Evolutionary conservation across 2,888 invertebrate genomes (phyloP), one percentile per base, ranked within the genome.

Genomic region (Steinernema hermaphroditum): DNA sequence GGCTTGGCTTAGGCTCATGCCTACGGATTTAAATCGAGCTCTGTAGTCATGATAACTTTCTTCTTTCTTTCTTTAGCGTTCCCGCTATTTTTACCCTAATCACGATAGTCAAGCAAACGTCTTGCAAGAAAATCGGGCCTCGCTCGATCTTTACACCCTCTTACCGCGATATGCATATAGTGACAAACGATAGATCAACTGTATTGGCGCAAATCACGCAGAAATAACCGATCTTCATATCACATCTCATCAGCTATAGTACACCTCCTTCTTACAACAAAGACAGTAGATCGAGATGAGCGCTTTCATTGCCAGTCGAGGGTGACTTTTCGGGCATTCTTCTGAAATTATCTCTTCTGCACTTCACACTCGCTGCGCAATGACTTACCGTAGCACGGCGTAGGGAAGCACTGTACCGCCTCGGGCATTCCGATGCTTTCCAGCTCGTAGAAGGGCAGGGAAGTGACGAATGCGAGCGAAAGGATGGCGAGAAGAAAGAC

Each of bases 261-360:
- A 16, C 6, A 54, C 27, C 24, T 37, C 37, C 37, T 12, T 37
- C 54, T 54, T 54, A 16, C 54, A 54, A 27, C 54, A 54, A 6
- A 19, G 27, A 16, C 54, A 54, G 16, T 24, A 54, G 4, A 54
- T 19, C 27, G 54, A 24, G 27, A 54, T 54, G 4, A 54, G 27
- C 22, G 54, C 54, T 27, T 22, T 22, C 54, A 54, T 54, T 6
- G 9, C n/a, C 9, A 54, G 27, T 2, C 12, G n/a, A 2, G 54
- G 54, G 27, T 54, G 54, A 16, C n/a, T 54, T 24, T 24, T 22
- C 27, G 54, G 54, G 27, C 54, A 54, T 54, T 54, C 54, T 24
- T 22, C 54, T 54, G 27, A 54, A 54, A n/a, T n/a, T n/a, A n/a
- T n/a, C n/a, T n/a, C n/a, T n/a, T 14, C 9, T 54, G 12, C 8